Base-by-base conservation (phyloP, 2,113 vertebrate genomes). In the Brachypteracias leptosomus region DNA sequence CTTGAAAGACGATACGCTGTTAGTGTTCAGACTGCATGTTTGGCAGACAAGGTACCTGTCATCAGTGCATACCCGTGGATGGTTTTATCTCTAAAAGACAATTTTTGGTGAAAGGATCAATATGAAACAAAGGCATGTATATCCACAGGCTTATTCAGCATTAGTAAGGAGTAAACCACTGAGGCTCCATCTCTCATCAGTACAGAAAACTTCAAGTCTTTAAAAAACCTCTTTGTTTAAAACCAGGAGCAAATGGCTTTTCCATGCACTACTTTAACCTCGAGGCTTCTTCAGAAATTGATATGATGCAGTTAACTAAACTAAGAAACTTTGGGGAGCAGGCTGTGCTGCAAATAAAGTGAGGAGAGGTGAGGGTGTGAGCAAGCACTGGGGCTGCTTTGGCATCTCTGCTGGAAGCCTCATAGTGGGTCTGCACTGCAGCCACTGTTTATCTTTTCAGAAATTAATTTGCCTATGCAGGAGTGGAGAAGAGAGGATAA, bases 381-480 rank as follows among this genome's bases (percentile, higher is more conserved):
- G 31, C 10, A 76, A 92, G 62, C 13, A 65, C 21, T 12, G 6
- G 7, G 9, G 20, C 26, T 82, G 15, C 35, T 70, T 25, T 42
- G 49, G 70, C 28, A 49, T 68, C 36, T 85, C 47, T 1, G 4
- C 65, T 72, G 47, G 47, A 89, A 85, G 52, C 54, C 58, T 92
- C 22, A 40, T 7, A 40, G 33, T 2, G 1, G n/a, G 54, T 44
- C 46, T 72, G 40, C 4, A 7, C n/a, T 54, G 19, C 35, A 49
- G 73, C 13, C 2, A 2, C 58, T 59, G 7, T 49, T 93, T 86
- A 75, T 65, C 33, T 49, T 68, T 57, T 63, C 2, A 1, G 73
- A 90, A 94, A 90, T 80, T 88, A 86, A 90, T 94, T 93, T 86
- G 22, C 35, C 57, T 67, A 10, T 57, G 47, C 61, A 59, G 65